A percentile compares a stretch with the other conserved stretches of the same genome.
Evolutionary conservation across 53 echinoderm and acorn worm species (phyloP).

Genomic region (Echinarachnius parma): DNA sequence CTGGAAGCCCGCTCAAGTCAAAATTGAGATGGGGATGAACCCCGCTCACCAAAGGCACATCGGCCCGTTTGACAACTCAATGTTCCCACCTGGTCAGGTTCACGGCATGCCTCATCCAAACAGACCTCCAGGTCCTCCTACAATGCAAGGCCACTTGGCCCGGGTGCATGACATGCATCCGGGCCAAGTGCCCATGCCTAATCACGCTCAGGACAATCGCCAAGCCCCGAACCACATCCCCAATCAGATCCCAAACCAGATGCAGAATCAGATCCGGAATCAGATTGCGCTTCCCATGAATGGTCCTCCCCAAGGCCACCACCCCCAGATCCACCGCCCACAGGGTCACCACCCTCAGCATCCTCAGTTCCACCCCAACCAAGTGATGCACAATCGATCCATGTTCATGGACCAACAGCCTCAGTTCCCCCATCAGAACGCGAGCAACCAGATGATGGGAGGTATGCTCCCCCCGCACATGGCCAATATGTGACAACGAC

Average conservation of each 20-base stretch:
- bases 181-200: not conserved
- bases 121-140: not conserved
- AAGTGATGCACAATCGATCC: slow-evolving; percentile 16
- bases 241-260: not conserved
- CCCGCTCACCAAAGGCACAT: too few species aligned
- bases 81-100: too few species aligned
- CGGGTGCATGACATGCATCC: too few species aligned
- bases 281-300: slow-evolving; percentile 8
- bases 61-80: too few species aligned
- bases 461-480: slow-evolving; percentile 37
- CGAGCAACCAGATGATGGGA: slow-evolving; percentile 27
- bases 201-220: not conserved
- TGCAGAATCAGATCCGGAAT: not conserved
- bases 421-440: slow-evolving; percentile 35
- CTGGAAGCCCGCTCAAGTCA: slow-evolving; percentile 28
- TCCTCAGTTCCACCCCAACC: slow-evolving; percentile 10
- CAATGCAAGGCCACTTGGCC: not conserved
- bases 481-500: slow-evolving; percentile 17
- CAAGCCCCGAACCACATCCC: not conserved
- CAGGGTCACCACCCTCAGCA: too few species aligned
- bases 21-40: slow-evolving; percentile 14
- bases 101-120: too few species aligned
- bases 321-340: too few species aligned
- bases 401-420: slow-evolving; percentile 19
- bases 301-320: too few species aligned